These are phyloP conservation scores for Chromoteleia sp. DNA, from an alignment of 2,888 invertebrate species.

Conservation along the genomic window DNA sequence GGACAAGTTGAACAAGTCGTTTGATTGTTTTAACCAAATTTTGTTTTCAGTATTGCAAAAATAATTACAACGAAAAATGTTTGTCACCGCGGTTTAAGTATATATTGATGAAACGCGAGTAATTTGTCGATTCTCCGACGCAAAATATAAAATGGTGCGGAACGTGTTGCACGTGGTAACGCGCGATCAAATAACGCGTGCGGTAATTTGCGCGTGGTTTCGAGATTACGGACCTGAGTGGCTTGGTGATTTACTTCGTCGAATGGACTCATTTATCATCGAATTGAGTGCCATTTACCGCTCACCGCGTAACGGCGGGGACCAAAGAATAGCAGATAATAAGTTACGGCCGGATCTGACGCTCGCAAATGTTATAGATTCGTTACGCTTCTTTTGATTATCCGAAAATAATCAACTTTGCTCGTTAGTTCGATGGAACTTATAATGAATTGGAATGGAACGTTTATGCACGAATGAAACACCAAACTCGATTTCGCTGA, in stretches of 20 bases:
- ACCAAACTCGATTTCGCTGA: constrained; percentile 24
- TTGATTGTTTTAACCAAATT: too few relatives aligned
- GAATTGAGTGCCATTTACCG: constrained; percentile 65
- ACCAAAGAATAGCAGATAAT: constrained; percentile 59
- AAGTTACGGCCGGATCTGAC: constrained; percentile 46
- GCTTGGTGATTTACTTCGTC: constrained; percentile 63
- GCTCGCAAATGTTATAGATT: constrained; percentile 45
- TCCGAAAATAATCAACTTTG: constrained; percentile 52
- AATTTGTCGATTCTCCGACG: constrained; percentile 8
- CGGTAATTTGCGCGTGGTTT: constrained; percentile 61
- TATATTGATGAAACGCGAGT: too few relatives aligned
- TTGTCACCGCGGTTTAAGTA: too few relatives aligned
- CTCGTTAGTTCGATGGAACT: constrained; percentile 31
- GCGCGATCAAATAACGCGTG: constrained; percentile 48
- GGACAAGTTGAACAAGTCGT: too few relatives aligned
- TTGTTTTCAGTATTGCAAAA: too few relatives aligned
- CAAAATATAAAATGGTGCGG: constrained; percentile 12
- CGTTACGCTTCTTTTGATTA: constrained; percentile 43
- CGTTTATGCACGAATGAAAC: constrained; percentile 19
- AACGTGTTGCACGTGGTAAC: constrained; percentile 16
- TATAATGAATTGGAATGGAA: constrained; percentile 30
- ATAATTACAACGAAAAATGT: too few relatives aligned
- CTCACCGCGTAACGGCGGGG: constrained; percentile 46
- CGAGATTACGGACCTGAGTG: constrained; percentile 59
- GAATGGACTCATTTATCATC: constrained; percentile 65